These are phyloP conservation scores for Phrynosoma blainvillii DNA, from an alignment of 2,113 vertebrate genomes.

Conservation along the genomic window DNA sequence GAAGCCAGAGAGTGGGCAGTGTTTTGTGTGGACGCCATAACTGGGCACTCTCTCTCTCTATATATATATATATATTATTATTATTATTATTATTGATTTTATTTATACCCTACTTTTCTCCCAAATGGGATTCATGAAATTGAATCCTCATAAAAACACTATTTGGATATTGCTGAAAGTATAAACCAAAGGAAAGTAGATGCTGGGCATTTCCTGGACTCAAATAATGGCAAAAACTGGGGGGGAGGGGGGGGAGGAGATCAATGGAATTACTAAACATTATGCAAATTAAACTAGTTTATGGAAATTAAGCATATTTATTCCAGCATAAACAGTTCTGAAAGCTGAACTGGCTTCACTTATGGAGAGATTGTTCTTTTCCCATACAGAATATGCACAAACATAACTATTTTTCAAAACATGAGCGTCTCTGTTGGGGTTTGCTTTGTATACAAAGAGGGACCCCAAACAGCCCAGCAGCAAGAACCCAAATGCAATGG, in stretches of 20 bases:
- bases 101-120: no score
- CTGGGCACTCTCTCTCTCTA: no score
- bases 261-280: no score
- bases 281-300: not conserved
- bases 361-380: not conserved
- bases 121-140: no score
- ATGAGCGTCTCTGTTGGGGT: not conserved
- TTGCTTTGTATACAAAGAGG: not conserved
- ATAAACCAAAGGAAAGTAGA: not conserved
- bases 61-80: no score
- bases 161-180: not conserved
- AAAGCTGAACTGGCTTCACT: not conserved
- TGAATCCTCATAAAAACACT: no score
- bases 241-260: not conserved
- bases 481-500: constrained; percentile 8
- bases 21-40: not conserved
- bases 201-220: not conserved
- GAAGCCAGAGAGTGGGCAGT: not conserved
- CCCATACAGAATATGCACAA: not conserved
- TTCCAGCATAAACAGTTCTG: not conserved
- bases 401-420: not conserved
- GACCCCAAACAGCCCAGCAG: not conserved
- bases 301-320: not conserved
- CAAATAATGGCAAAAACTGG: not conserved
- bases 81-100: no score